Evolutionary conservation across 1,140 invertebrate genomes (phyloP), one percentile per base, ranked within the genome.

Genomic region (Formica exsecta): DNA sequence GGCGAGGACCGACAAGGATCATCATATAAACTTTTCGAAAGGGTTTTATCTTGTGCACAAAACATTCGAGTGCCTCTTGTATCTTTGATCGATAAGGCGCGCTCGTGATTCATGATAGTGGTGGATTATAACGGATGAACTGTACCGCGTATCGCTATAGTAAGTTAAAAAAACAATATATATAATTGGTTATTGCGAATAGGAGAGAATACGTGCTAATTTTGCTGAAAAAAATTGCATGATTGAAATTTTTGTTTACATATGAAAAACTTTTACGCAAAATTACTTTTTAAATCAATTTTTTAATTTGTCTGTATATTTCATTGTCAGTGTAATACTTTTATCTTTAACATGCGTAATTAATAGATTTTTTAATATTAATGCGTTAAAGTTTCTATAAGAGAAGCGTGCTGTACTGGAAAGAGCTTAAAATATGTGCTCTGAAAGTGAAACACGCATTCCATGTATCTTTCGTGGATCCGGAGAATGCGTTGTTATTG

Each of bases 1-100:
- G 76, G 38, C 7, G 11, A 71, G 51, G n/a, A 25, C 57, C 36
- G 68, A 83, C 19, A 41, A 74, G 68, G 38, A 19, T 38, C 68
- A 83, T 83, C 68, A 41, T 83, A 74, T 48, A 83, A 83, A 83
- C 68, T 83, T 74, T 83, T 83, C 29, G 68, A 74, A 74, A 61
- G 68, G 65, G 54, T 74, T 83, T 83, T 83, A 54, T 83, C 68
- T 83, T 83, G 54, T 54, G 38, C 41, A 83, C 79, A 74, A 83
- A 83, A 83, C 54, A 83, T 36, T 73, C 54, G 54, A 83, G 79
- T 83, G 54, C 68, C 57, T 61, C 79, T 81, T 41, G 38, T 73
- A 81, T 73, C 54, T 41, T 19, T 25, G 68, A 73, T 74, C 68
- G 38, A 83, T 44, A 83, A 83, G 25, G n/a, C 19, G 25, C 3